Evolutionary conservation across 2,113 vertebrate genomes (phyloP).

Genomic region (Morphnarchus princeps): DNA sequence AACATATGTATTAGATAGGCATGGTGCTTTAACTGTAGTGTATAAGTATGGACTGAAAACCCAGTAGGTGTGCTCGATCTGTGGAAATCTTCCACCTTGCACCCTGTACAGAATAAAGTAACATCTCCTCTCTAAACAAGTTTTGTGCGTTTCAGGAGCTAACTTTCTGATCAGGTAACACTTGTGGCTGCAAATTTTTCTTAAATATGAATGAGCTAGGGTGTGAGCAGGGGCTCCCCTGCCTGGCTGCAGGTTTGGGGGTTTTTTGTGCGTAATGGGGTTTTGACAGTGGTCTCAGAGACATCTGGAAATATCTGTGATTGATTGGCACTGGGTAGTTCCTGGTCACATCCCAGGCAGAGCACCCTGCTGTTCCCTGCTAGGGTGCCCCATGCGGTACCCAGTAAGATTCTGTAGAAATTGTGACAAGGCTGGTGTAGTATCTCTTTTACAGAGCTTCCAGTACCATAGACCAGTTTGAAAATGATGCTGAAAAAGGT

Average conservation of each 20-base stretch:
- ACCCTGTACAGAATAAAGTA: no score
- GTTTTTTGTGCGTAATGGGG: fast-evolving
- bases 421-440: background rate
- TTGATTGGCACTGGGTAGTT: background rate
- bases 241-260: background rate
- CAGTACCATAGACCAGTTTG: background rate
- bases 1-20: no score
- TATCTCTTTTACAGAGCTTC: background rate
- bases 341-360: background rate
- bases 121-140: no score
- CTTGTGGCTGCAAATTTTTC: background rate
- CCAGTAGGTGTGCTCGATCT: no score
- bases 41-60: no score
- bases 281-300: background rate
- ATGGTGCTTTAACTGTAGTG: no score
- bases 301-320: background rate
- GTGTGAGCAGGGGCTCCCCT: background rate
- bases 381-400: background rate
- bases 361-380: no score
- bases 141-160: no score
- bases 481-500: background rate
- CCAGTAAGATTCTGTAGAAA: background rate
- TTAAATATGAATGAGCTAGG: background rate
- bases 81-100: no score
- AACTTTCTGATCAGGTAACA: no score